Percentiles rank a stretch among this genome's conserved stretches.
Conservation (phyloP, 2,113 vertebrate species). For the Bubalus kerabau region DNA sequence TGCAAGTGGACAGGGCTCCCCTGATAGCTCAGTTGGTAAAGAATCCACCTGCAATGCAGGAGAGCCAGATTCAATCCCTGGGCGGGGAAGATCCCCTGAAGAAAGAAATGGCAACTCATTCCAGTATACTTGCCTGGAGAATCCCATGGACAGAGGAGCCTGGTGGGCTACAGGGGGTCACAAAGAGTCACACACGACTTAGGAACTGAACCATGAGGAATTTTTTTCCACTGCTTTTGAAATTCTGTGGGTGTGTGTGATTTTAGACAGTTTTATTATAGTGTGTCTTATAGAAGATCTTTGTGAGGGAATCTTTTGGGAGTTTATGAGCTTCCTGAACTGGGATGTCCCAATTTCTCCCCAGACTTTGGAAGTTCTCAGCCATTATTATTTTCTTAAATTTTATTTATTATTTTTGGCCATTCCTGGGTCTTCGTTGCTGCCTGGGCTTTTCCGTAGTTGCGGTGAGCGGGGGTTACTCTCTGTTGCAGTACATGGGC, state of each 20-base stretch:
- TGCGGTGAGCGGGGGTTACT: not conserved
- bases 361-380: not conserved
- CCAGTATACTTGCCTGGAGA: not conserved
- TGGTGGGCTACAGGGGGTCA: not conserved
- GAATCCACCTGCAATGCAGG: not conserved
- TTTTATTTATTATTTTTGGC: not conserved
- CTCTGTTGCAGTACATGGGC: not conserved
- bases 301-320: not conserved
- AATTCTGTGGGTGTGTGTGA: not conserved
- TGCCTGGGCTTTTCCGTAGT: fast-evolving
- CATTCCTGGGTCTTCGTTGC: fast-evolving
- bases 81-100: not conserved
- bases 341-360: not conserved
- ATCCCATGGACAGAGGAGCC: not conserved
- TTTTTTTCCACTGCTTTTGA: not conserved
- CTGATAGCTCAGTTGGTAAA: not conserved
- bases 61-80: not conserved
- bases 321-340: not conserved
- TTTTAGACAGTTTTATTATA: not conserved
- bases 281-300: not conserved
- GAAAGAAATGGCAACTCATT: not conserved
- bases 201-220: not conserved
- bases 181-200: not conserved
- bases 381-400: not conserved
- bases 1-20: not conserved